These are phyloP conservation scores for Sturnus vulgaris DNA, from an alignment of 2,113 vertebrate genomes.

Conservation along the genomic window DNA sequence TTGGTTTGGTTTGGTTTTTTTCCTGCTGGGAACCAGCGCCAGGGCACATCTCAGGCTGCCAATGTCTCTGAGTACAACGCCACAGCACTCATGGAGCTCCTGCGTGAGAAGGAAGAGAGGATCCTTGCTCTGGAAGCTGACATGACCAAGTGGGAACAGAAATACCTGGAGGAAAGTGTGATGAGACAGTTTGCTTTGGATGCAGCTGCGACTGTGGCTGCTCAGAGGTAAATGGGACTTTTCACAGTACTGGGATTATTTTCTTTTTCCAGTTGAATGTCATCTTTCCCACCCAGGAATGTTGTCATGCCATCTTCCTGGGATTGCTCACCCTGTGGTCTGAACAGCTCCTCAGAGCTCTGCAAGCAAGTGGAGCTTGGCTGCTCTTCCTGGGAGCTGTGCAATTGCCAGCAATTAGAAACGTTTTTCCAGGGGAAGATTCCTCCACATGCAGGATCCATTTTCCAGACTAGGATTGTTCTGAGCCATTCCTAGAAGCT, in stretches of 20 bases:
- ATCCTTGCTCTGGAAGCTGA: conserved; percentile 97
- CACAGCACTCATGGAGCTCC: conserved; percentile 89
- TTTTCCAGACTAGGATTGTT: neutral
- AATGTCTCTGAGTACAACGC: conserved; percentile 84
- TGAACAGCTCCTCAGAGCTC: neutral
- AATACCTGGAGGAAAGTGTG: conserved; percentile 97
- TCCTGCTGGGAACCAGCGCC: conserved; percentile 75
- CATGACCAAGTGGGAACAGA: conserved; percentile 99
- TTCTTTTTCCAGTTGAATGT: conserved; percentile 33
- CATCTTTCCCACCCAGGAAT: neutral
- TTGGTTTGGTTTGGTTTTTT: neutral
- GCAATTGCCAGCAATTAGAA: neutral
- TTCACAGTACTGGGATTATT: neutral
- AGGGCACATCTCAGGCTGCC: conserved; percentile 81
- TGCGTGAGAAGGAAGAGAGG: conserved; percentile 94
- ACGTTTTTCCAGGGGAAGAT: neutral
- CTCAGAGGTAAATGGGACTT: conserved; percentile 81
- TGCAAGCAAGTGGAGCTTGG: neutral
- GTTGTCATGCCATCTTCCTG: neutral
- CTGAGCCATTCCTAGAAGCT: conserved; percentile 21
- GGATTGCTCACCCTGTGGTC: neutral
- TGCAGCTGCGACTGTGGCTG: conserved; percentile 91
- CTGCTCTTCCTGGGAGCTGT: conserved; percentile 20
- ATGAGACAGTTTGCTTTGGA: conserved; percentile 98
- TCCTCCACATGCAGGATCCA: neutral